Evolutionary conservation across 2,797 vertebrate genomes (phyloP), one percentile per base, ranked within the genome.

Genomic region (Enteromius anoplus): DNA sequence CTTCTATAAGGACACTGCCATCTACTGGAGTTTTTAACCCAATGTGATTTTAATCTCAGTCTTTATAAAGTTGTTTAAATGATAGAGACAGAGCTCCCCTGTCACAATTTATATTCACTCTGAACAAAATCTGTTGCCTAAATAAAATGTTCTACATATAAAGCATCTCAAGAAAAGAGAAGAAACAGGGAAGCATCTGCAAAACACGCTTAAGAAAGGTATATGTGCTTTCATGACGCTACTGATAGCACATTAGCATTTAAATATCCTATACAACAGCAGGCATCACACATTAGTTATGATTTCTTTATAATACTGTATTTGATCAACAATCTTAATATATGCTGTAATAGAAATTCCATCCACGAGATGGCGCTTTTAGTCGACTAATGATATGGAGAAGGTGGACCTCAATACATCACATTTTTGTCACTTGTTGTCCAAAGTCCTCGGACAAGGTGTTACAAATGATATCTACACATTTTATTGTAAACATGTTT

Each of bases 301-400:
- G 9, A 37, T 42, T 26, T 9, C 12, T 15, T 29, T 4, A 55
- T 21, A 40, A 69, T 26, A 21, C 1, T 12, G 42, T 34, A 19
- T 32, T 23, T 23, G 5, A 71, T 37, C 42, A 32, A 17, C 15
- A 14, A n/a, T 29, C 15, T 21, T 7, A 11, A 21, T n/a, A 11
- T 42, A 47, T 5, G 55, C 3, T 66, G 51, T 70, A 32, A 32
- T 66, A 9, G 17, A 78, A 80, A 86, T 88, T 86, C 85, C 84
- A 88, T 62, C 71, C 87, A 85, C 78, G 29, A 82, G 85, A 70
- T 85, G 75, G 81, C 82, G 84, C 81, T 53, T 49, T 76, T 64
- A n/a, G 10, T 69, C 7, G 29, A 58, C 26, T 47, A 37, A 47
- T 73, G 4, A 47, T 32, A 5, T 49, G 49, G 78, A 66, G 32